phyloP scores from a whole-genome alignment of 2,113 vertebrate genomes.

The Cathartes aura region DNA sequence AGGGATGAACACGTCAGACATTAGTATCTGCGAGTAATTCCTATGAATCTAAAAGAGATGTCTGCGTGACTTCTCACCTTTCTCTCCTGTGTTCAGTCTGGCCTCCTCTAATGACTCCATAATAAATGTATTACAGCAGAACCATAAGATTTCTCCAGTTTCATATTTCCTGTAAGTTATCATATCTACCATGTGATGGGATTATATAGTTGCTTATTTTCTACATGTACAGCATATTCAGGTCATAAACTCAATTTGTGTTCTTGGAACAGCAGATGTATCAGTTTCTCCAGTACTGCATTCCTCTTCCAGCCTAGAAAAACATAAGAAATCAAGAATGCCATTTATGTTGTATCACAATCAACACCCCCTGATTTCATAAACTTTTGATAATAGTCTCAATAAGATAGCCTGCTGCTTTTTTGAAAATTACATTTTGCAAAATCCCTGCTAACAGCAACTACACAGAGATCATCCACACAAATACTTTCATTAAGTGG shows the following conservation, averaged over 20 bases:
- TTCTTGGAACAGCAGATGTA: neutral
- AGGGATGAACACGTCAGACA: neutral
- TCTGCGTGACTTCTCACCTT: accelerated
- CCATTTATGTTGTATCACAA: neutral
- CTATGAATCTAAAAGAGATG: neutral
- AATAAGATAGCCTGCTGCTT: neutral
- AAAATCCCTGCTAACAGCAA: neutral
- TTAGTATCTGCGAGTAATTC: neutral
- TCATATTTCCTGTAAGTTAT: neutral
- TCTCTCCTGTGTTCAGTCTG: neutral
- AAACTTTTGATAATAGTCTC: neutral
- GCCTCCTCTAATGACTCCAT: neutral
- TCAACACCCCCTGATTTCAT: neutral
- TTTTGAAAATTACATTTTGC: neutral
- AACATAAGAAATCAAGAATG: neutral
- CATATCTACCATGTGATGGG: neutral
- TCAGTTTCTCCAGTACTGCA: neutral
- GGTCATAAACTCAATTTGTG: constrained; percentile 2
- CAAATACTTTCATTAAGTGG: constrained; percentile 8
- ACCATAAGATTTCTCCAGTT: constrained; percentile 28
- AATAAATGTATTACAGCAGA: neutral
- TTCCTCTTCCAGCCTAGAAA: neutral
- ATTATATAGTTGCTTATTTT: constrained; percentile 24
- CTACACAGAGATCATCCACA: neutral
- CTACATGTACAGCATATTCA: neutral